Base-by-base conservation (phyloP, 2,797 vertebrate species). In the Garrulus glandarius region DNA sequence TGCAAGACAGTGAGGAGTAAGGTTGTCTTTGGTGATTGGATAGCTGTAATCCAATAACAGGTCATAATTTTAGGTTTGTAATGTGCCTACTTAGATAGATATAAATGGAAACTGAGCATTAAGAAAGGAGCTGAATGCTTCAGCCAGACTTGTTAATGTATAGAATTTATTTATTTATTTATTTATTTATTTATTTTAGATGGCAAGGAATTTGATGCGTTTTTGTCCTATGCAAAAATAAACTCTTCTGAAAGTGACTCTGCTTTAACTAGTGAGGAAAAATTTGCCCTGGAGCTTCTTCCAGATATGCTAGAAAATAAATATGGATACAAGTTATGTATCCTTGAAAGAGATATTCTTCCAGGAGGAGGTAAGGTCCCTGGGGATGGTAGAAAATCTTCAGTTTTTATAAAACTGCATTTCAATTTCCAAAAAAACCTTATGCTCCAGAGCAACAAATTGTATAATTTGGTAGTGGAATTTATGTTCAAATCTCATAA, bases 281-380 rank as follows among this genome's bases (percentile, higher is more conserved):
- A 86, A 72, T 96, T 98, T 95, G 98, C 98, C 29, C 67, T 98
- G 89, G 97, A 96, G 15, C 65, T 98, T 26, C 96, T 99, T 49
- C 98, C 98, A n/a, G 96, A 96, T 14, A 92, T 98, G 36, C 87
- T 99, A 64, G 99, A 99, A 97, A 98, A 98, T 41, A 97, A 95
- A 95, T 98, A 98, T 47, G 98, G 98, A 20, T 99, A 99, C 89
- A 98, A 97, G 22, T 92, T 99, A 69, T 99, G 98, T 91, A 98
- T 99, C 86, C 93, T 98, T 78, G 99, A 99, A 93, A 98, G 99
- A 95, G 99, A 99, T 47, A 75, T 99, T 76, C 96, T 98, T 57
- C 99, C 99, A 1, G 99, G 99, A 92, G 99, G 98, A 98, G 99
- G 99, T 99, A 88, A 97, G 97, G 9, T 44, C 27, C 12, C 21